Conservation (phyloP, 2,113 vertebrate species). For the Rhabdornis inornatus region DNA sequence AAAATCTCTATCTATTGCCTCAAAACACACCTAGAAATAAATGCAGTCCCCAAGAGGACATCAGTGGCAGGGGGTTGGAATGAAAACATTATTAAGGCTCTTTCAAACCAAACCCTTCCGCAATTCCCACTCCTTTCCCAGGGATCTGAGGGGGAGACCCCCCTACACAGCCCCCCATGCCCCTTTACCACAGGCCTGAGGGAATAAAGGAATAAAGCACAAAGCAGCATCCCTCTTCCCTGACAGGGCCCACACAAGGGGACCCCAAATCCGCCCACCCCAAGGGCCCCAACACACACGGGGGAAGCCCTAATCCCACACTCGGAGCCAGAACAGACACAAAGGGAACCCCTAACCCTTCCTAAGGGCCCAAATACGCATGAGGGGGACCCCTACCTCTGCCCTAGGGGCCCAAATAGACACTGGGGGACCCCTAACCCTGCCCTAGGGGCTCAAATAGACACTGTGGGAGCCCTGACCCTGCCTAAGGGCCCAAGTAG, state of each 20-base stretch:
- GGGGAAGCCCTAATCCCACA: accelerated
- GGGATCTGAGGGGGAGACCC: accelerated
- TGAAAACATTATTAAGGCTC: background rate
- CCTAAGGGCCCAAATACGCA: background rate
- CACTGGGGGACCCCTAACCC: background rate
- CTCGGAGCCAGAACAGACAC: no score
- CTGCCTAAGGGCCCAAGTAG: accelerated
- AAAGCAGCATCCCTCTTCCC: accelerated
- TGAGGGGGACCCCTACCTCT: accelerated
- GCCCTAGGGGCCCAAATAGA: accelerated
- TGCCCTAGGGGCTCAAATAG: background rate
- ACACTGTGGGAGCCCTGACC: no score
- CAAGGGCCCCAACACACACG: accelerated
- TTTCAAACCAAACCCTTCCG: no score
- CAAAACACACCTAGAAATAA: accelerated
- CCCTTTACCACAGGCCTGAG: accelerated
- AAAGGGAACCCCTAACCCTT: accelerated
- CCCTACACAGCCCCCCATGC: accelerated
- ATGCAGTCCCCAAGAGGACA: accelerated
- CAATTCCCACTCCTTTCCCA: background rate
- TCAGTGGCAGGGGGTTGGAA: accelerated
- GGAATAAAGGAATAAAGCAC: background rate
- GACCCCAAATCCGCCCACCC: background rate
- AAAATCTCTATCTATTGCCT: accelerated
- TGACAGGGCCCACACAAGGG: accelerated